Evolutionary conservation across 2,113 vertebrate species (phyloP).

Genomic region (Chaenogobius annularis): DNA sequence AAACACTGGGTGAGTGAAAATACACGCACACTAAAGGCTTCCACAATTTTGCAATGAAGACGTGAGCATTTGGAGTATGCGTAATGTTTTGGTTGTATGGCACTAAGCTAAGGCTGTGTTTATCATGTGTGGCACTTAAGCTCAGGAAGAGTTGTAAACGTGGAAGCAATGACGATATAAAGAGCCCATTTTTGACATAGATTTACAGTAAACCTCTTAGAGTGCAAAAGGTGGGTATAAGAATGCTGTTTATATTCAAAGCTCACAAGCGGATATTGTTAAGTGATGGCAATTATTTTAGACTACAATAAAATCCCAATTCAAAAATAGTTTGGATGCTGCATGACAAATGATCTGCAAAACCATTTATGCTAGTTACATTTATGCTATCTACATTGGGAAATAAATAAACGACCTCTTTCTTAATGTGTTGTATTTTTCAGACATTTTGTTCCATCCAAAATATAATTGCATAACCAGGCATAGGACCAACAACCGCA

Average conservation of each 20-base stretch:
- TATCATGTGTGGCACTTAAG: slow-evolving; percentile 7
- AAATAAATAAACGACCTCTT: background rate
- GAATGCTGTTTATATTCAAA: background rate
- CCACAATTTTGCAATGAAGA: slow-evolving; percentile 27
- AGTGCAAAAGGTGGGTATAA: background rate
- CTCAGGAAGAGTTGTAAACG: slow-evolving; percentile 30
- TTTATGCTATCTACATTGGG: background rate
- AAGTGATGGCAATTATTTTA: background rate
- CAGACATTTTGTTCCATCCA: background rate
- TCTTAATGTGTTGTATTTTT: background rate
- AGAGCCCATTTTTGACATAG: background rate
- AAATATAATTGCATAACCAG: slow-evolving; percentile 34
- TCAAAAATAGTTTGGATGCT: background rate
- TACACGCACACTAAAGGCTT: slow-evolving; percentile 13
- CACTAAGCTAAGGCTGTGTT: slow-evolving; percentile 11
- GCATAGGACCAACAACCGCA: slow-evolving; percentile 27
- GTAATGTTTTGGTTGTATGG: slow-evolving; percentile 40
- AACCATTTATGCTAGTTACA: background rate
- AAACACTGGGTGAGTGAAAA: slow-evolving; percentile 17
- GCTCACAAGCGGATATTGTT: background rate
- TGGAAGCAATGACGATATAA: slow-evolving; percentile 15
- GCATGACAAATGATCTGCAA: no score
- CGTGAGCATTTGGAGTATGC: slow-evolving; percentile 28
- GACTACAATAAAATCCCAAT: background rate
- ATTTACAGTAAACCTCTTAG: slow-evolving; percentile 3